These are phyloP conservation scores for Meliscaeva auricollis DNA, from an alignment of 2,888 invertebrate genomes.

Conservation along the genomic window DNA sequence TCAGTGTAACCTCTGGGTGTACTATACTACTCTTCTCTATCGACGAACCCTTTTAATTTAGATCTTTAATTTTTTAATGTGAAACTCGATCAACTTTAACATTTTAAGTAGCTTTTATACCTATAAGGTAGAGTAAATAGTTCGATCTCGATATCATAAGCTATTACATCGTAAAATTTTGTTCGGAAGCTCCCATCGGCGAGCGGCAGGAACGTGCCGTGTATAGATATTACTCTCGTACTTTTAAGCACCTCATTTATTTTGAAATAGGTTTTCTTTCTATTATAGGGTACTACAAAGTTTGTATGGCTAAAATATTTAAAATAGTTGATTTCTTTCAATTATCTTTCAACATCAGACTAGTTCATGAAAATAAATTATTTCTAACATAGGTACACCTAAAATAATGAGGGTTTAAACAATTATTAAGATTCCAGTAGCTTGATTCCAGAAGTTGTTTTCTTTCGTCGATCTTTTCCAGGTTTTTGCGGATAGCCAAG, in stretches of 20 bases:
- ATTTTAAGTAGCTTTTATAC: conserved; percentile 1
- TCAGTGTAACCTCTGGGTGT: no score
- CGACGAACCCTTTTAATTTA: background rate
- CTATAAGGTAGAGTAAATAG: conserved; percentile 13
- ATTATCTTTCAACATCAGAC: no score
- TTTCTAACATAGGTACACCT: no score
- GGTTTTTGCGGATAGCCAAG: no score
- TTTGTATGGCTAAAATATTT: background rate
- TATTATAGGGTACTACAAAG: conserved; percentile 22
- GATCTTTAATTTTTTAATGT: background rate
- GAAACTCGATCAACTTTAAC: background rate
- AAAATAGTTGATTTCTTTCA: no score
- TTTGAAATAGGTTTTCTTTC: background rate
- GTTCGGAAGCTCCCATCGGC: conserved; percentile 50
- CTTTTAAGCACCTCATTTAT: background rate
- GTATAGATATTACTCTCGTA: background rate
- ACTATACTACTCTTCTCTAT: no score
- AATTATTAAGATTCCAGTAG: no score
- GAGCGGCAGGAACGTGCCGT: background rate
- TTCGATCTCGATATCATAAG: conserved; percentile 34
- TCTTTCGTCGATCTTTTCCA: no score
- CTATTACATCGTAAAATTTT: conserved; percentile 44
- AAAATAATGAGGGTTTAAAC: no score
- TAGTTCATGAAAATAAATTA: no score
- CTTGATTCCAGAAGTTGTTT: no score